These are phyloP conservation scores for Platynereis dumerilii DNA, from an alignment of 2,888 invertebrate genomes.

Conservation along the genomic window DNA sequence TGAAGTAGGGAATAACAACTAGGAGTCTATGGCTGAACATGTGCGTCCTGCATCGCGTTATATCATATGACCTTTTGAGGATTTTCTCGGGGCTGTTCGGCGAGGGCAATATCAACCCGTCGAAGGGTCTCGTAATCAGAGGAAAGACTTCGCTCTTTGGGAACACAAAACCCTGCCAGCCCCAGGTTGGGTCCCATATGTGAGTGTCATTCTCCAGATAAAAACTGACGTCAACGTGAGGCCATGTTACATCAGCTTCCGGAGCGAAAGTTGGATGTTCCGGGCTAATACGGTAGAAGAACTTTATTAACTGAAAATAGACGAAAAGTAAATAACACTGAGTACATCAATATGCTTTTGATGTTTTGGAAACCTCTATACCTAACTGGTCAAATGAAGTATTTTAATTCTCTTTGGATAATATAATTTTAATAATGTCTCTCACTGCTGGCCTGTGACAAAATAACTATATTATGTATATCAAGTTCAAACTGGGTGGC, in stretches of 20 bases:
- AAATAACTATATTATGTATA: too few species aligned
- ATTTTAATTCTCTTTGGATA: too few species aligned
- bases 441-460: too few species aligned
- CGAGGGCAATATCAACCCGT: constrained; percentile 24
- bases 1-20: too few species aligned
- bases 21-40: constrained; percentile 14
- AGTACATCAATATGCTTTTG: constrained; percentile 49
- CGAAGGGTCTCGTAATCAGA: constrained; percentile 35
- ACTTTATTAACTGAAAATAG: constrained; percentile 30
- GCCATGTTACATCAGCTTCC: constrained; percentile 36
- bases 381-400: too few species aligned
- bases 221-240: constrained; percentile 49
- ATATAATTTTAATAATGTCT: too few species aligned
- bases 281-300: constrained; percentile 21
- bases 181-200: constrained; percentile 34
- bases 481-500: too few species aligned
- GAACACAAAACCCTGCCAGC: constrained; percentile 17
- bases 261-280: too few species aligned
- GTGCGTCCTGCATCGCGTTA: constrained; percentile 7
- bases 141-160: constrained; percentile 34
- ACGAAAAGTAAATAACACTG: constrained; percentile 33
- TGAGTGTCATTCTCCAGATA: constrained; percentile 43
- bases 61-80: constrained; percentile 18
- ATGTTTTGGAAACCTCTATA: too few species aligned
- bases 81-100: constrained; percentile 24